Evolutionary conservation across 2,888 invertebrate genomes (phyloP).

Genomic region (Eupithecia subfuscata): DNA sequence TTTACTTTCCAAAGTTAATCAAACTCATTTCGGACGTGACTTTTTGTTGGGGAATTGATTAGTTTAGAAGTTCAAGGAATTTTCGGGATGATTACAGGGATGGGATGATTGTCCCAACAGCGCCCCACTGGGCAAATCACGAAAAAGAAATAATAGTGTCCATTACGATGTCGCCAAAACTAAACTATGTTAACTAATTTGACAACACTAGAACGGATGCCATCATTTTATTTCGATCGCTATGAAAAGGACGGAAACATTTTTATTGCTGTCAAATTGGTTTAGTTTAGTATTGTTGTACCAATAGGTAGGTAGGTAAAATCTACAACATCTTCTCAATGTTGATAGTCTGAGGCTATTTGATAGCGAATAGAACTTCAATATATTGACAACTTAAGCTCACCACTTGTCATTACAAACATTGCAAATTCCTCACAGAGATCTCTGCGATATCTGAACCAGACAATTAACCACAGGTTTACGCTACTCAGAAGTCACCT

Average conservation of each 20-base stretch:
- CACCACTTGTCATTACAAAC: neutral
- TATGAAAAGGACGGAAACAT: too few species aligned
- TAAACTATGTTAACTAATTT: too few species aligned
- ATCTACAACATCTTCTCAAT: neutral
- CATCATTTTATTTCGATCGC: too few species aligned
- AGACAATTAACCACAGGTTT: neutral
- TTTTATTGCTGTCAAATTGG: too few species aligned
- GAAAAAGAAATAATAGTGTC: neutral
- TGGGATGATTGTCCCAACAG: neutral
- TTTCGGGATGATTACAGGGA: neutral
- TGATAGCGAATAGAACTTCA: neutral
- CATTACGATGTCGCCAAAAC: too few species aligned
- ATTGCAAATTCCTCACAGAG: neutral
- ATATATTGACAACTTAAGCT: neutral
- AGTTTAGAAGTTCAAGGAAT: neutral
- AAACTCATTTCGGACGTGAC: conserved; percentile 17
- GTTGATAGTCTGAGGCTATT: neutral
- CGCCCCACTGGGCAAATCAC: neutral
- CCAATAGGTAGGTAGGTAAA: neutral
- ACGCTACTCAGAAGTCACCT: neutral
- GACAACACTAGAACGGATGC: too few species aligned
- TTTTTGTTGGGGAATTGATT: neutral
- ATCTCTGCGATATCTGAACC: neutral
- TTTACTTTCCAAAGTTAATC: conserved; percentile 26
- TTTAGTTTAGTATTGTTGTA: too few species aligned